Evolutionary conservation across 2,797 vertebrate genomes (phyloP).

Genomic region (Galagoides demidoff): DNA sequence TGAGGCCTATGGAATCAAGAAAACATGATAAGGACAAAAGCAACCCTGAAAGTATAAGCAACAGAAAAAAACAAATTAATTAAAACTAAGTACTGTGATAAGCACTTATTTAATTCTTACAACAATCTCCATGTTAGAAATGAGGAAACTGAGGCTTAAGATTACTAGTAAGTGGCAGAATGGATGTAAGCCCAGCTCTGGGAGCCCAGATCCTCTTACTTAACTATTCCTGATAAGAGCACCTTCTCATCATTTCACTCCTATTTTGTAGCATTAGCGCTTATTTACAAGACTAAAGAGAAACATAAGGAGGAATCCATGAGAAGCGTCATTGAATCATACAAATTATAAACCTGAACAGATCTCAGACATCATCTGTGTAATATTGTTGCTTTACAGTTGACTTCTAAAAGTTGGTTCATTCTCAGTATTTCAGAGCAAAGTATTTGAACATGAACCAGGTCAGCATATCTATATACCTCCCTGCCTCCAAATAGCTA

Average conservation of each 20-base stretch:
- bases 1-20: neutral
- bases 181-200: neutral
- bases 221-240: neutral
- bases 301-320: neutral
- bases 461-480: neutral
- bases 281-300: constrained; percentile 20
- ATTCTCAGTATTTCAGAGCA: neutral
- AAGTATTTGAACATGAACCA: neutral
- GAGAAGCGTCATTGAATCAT: neutral
- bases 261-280: neutral
- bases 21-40: neutral
- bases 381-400: neutral
- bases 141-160: neutral
- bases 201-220: neutral
- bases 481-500: neutral
- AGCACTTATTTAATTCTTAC: neutral
- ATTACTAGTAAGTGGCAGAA: neutral
- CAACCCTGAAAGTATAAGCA: neutral
- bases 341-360: neutral
- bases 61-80: neutral
- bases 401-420: neutral
- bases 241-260: neutral
- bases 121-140: neutral
- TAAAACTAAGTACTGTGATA: neutral
- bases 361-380: neutral